These are phyloP conservation scores for Ramphastos sulfuratus DNA, from an alignment of 2,113 vertebrate species.

Conservation along the genomic window DNA sequence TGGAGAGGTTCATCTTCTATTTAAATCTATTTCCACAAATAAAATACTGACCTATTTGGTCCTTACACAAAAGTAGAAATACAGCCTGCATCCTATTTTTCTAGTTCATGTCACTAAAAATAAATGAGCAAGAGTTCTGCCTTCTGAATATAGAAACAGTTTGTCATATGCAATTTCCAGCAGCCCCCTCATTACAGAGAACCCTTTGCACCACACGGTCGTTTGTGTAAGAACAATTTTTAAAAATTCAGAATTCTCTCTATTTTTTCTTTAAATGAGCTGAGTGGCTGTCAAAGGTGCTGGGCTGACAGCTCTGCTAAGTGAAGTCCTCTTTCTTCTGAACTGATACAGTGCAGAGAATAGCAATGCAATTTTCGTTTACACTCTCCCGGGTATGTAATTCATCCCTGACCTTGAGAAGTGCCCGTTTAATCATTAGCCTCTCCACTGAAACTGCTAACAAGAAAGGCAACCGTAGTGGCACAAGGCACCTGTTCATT, in stretches of 20 bases:
- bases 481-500: background rate
- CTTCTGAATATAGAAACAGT: background rate
- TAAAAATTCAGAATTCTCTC: background rate
- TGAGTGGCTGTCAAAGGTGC: background rate
- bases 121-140: background rate
- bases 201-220: background rate
- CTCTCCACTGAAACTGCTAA: background rate
- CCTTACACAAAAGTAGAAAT: background rate
- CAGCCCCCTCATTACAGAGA: background rate
- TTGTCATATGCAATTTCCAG: background rate
- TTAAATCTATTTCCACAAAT: background rate
- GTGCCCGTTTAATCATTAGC: background rate
- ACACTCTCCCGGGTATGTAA: background rate
- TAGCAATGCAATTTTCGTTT: background rate
- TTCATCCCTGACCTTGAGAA: slow-evolving; percentile 25
- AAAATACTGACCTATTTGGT: background rate
- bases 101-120: background rate
- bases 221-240: background rate
- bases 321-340: background rate
- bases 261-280: background rate
- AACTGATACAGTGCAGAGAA: background rate
- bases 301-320: slow-evolving; percentile 2
- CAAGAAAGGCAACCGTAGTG: slow-evolving; percentile 7
- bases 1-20: background rate
- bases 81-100: background rate